These are phyloP conservation scores for Papilio polyxenes DNA, from an alignment of 1,140 invertebrate genomes.

Conservation along the genomic window DNA sequence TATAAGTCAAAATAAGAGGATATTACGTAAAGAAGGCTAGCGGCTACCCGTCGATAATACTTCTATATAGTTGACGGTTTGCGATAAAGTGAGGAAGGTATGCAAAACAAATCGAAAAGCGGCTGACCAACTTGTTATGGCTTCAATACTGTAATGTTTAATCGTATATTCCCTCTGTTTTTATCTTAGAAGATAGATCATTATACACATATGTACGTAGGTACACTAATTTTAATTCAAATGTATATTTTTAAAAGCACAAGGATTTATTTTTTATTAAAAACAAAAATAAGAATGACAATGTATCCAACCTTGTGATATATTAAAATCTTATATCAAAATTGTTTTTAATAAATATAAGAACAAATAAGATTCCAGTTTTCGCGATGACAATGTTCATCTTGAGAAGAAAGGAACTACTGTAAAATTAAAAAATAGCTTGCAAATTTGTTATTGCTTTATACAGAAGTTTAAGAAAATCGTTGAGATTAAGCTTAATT, in stretches of 20 bases:
- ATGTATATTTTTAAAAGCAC: too few species aligned
- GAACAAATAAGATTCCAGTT: background rate
- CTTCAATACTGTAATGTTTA: background rate
- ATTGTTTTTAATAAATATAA: too few species aligned
- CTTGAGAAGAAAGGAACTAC: background rate
- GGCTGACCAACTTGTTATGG: background rate
- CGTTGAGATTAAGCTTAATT: background rate
- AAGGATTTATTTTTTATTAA: too few species aligned
- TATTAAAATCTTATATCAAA: too few species aligned
- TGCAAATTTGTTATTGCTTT: background rate
- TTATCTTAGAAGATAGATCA: background rate
- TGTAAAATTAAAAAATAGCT: background rate
- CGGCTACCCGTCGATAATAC: background rate
- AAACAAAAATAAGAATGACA: too few species aligned
- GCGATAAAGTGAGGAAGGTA: background rate
- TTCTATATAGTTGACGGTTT: background rate
- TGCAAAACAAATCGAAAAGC: slow-evolving; percentile 1
- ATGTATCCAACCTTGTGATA: too few species aligned
- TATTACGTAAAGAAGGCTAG: background rate
- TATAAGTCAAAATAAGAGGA: background rate
- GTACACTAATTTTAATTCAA: too few species aligned
- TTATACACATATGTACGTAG: too few species aligned
- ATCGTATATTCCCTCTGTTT: background rate
- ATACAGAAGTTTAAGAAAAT: background rate
- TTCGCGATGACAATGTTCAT: background rate